Evolutionary conservation across 2,797 vertebrate genomes (phyloP).

Genomic region (Acrossocheilus fasciatus): DNA sequence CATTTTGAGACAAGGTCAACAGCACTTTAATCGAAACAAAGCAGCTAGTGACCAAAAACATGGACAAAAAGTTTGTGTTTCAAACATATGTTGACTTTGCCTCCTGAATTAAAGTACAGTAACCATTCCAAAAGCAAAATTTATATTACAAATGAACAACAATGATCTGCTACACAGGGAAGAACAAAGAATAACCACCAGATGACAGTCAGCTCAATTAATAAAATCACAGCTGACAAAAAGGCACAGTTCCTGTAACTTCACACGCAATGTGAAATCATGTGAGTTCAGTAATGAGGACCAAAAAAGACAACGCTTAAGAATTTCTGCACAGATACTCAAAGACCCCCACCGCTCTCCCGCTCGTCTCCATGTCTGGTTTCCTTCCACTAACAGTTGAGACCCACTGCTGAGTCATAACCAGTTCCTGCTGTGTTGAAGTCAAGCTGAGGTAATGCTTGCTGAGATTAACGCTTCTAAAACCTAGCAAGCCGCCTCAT

Average conservation of each 20-base stretch:
- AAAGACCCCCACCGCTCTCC: background rate
- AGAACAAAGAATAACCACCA: background rate
- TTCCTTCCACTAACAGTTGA: slow-evolving; percentile 36
- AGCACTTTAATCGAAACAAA: background rate
- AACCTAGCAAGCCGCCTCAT: background rate
- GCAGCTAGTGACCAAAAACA: background rate
- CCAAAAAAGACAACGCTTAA: background rate
- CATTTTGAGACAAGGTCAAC: slow-evolving; percentile 6
- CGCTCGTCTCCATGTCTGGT: slow-evolving; percentile 18
- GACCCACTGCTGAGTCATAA: slow-evolving; percentile 45
- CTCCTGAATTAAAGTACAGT: background rate
- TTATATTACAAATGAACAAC: background rate
- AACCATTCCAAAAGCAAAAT: background rate
- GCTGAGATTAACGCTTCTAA: slow-evolving; percentile 4
- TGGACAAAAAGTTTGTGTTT: background rate
- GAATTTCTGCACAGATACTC: background rate
- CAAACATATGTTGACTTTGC: background rate
- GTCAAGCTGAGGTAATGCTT: slow-evolving; percentile 30
- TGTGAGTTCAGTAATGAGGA: background rate
- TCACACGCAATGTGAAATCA: background rate
- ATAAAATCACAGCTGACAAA: background rate
- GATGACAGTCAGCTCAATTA: background rate
- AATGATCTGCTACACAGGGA: background rate
- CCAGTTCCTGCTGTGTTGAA: slow-evolving; percentile 42
- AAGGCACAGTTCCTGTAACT: background rate